phyloP scores from a whole-genome alignment of 2,888 invertebrate species.

The Aspidiotus destructor region DNA sequence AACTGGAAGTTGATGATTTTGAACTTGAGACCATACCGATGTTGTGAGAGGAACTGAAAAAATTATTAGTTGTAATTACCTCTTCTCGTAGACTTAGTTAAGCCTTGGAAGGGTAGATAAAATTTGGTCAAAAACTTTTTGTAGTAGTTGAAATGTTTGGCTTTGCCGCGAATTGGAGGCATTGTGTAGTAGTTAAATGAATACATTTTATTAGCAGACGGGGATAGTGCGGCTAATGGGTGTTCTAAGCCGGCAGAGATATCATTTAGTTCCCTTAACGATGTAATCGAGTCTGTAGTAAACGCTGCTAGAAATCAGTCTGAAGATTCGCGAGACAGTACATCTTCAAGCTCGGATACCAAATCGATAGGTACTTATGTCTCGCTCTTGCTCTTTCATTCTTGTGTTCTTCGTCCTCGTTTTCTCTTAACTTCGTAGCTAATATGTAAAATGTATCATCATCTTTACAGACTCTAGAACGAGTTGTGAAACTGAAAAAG shows the following conservation, averaged over 20 bases:
- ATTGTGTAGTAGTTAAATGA: not conserved
- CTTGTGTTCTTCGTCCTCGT: no score
- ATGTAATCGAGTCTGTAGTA: conserved; percentile 50
- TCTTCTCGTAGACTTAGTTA: no score
- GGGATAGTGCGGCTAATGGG: not conserved
- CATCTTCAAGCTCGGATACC: conserved; percentile 24
- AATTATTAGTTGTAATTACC: no score
- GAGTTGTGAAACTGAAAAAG: conserved; percentile 24
- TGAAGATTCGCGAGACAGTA: conserved; percentile 29
- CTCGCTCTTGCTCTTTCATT: no score
- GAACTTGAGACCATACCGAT: no score
- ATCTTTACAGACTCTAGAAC: conserved; percentile 18
- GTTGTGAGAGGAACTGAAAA: no score
- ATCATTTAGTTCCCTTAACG: conserved; percentile 43
- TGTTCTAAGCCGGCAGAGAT: conserved; percentile 37
- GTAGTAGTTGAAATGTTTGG: not conserved
- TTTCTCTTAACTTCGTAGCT: no score
- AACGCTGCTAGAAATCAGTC: conserved; percentile 42
- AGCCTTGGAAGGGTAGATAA: no score
- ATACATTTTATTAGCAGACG: not conserved
- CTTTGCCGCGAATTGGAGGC: not conserved
- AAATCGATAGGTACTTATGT: conserved; percentile 23
- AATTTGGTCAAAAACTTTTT: not conserved
- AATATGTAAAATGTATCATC: not conserved
- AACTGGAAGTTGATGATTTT: no score